Base-by-base conservation (phyloP, 2,113 vertebrate genomes). In the Hippopotamus amphibius region DNA sequence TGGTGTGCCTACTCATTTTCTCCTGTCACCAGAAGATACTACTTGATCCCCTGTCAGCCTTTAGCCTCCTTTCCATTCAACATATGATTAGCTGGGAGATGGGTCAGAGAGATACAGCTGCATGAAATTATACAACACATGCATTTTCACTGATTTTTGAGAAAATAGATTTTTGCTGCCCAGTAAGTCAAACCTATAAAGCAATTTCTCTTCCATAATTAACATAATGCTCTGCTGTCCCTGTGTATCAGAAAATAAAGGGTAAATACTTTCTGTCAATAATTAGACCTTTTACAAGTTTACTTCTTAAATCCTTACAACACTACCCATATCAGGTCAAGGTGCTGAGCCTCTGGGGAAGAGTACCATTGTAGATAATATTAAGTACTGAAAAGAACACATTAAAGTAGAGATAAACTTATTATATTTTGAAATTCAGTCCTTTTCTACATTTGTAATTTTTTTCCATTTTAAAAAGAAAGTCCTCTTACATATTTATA, bases 1-100 rank as follows among this genome's bases (percentile, higher is more conserved):
- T 61, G 46, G 59, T 82, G 69, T n/a, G 33, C 68, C 84, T 84
- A 55, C 50, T 96, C 76, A 95, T 97, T 92, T 92, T 97, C 57
- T 92, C 26, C 59, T 66, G 84, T 89, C 94, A 95, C 80, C 26
- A 77, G 57, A 76, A 92, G 53, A 96, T 69, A 65, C 43, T 63
- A 84, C 88, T 96, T 90, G 68, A 85, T 95, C 55, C 50, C 79
- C 33, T 66, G 28, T 88, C 65, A 84, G 65, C 10, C 41, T 81
- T 43, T 12, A 90, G 66, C 16, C 50, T 95, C 63, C 83, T 86
- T 92, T 76, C 46, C 30, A 88, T 71, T 96, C 81, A 96, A 22
- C 3, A 5, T 84, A 33, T 90, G 24, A 94, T 97, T 92, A 92
- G 48, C 48, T 55, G 50, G 48, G 65, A 94, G 65, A 88, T 80